Evolutionary conservation across 2,113 vertebrate species (phyloP), one percentile per base, ranked within the genome.

Genomic region (Aythya baeri): DNA sequence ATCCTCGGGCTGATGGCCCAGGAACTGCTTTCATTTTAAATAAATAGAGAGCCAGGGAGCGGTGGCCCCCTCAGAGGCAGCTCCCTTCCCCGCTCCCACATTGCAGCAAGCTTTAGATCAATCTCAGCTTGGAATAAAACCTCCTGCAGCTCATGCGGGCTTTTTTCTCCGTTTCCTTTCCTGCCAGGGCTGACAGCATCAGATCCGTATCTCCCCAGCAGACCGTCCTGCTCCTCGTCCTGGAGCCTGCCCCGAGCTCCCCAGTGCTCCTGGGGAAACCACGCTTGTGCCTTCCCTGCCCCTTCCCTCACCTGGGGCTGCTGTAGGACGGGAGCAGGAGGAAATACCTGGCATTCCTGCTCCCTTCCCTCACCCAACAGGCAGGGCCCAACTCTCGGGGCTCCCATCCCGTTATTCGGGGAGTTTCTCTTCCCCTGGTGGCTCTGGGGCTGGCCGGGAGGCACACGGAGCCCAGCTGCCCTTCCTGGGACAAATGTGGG

Each of bases 291-390:
- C 31, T 79, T 92, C 29, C 76, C 32, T 38, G 46, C 50, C 61
- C 27, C n/a, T 17, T 50, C 13, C 63, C 4, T n/a, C 92, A 93
- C 88, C 93, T 93, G 89, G 43, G 74, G 83, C 90, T 86, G 49
- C 74, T 86, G 26, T 49, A 58, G 65, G 1, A 82, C 49, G 83
- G 3, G 61, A 95, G 88, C 93, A 72, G 72, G 22, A 93, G 96
- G 92, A 95, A 94, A 93, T 93, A 83, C 86, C 83, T 65, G 65
- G 71, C 90, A 96, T 96, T 96, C 94, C 87, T 94, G 67, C 52
- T 73, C 43, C 65, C 38, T 96, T 72, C 52, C 92, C 76, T 91
- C 91, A 90, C 88, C 94, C 68, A 89, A 71, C 88, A 80, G 83
- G 21, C 88, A 77, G 79, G 50, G 61, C 59, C 5, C 13, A 63